Conservation (phyloP, 2,797 vertebrate species). For the Tapirus indicus region DNA sequence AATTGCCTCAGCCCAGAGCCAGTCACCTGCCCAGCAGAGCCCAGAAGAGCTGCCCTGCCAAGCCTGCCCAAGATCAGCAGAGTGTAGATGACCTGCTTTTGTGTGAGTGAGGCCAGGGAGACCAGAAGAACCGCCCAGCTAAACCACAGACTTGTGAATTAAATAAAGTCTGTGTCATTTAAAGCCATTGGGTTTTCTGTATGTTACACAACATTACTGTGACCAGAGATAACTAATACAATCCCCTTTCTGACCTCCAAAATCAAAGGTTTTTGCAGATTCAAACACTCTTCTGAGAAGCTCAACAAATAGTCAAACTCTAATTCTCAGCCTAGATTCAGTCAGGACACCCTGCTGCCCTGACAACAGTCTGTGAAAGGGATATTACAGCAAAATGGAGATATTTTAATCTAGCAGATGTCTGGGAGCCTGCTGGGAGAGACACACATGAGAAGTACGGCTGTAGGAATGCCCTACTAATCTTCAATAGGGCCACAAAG, state of each 20-base stretch:
- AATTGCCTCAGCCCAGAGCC: background rate
- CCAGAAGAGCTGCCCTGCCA: background rate
- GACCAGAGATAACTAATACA: background rate
- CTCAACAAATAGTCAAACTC: background rate
- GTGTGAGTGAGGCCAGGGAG: background rate
- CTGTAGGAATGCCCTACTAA: too few relatives aligned
- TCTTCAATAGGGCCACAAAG: background rate
- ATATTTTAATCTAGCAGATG: background rate
- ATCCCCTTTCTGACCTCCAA: background rate
- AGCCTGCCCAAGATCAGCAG: background rate
- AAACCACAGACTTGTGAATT: background rate
- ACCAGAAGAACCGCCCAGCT: background rate
- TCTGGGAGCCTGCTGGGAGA: background rate
- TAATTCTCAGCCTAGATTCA: background rate
- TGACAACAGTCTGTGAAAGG: background rate
- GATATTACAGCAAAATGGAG: background rate
- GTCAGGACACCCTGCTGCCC: background rate
- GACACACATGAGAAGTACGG: background rate
- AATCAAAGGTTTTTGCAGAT: background rate
- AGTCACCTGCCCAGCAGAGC: background rate
- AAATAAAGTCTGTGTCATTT: background rate
- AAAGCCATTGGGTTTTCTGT: background rate
- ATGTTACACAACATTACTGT: background rate
- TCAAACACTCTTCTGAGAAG: background rate
- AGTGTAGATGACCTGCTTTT: background rate